phyloP scores from a whole-genome alignment of 2,888 invertebrate genomes.

The Thelaira solivaga region DNA sequence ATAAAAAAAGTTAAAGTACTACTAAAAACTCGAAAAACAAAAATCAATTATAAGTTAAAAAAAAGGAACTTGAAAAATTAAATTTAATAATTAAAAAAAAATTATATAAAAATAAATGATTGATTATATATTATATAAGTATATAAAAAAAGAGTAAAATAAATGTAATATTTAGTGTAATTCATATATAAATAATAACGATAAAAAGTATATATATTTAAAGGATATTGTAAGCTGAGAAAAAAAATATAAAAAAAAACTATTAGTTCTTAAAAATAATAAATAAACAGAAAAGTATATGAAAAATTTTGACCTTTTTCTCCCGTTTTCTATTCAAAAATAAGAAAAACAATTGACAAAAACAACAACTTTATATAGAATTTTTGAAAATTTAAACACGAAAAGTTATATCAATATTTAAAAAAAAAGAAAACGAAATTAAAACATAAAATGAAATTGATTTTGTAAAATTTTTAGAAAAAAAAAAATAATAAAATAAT shows the following conservation, averaged over 20 bases:
- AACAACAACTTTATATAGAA: constrained; percentile 40
- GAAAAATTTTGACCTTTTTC: constrained; percentile 49
- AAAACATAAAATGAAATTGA: constrained; percentile 36
- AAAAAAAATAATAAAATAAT: constrained; percentile 6
- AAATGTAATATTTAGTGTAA: constrained; percentile 75
- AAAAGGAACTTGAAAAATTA: constrained; percentile 42
- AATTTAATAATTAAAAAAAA: constrained; percentile 26
- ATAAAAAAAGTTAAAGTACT: constrained; percentile 45
- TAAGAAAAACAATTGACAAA: background rate
- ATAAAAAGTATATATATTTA: constrained; percentile 40
- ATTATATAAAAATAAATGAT: constrained; percentile 66
- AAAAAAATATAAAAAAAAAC: constrained; percentile 39
- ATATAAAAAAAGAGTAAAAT: constrained; percentile 67
- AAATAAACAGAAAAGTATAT: constrained; percentile 21
- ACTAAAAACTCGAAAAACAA: constrained; percentile 63
- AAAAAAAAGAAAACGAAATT: constrained; percentile 5
- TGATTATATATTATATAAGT: constrained; percentile 68
- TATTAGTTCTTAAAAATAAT: constrained; percentile 56
- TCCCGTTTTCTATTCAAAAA: constrained; percentile 33
- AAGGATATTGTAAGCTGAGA: constrained; percentile 54
- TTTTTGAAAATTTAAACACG: constrained; percentile 30
- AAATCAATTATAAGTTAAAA: constrained; percentile 66
- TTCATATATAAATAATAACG: constrained; percentile 69
- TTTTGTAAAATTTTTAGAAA: constrained; percentile 52
- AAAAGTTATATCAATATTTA: constrained; percentile 42